Conservation (phyloP, 2,888 invertebrate genomes). For the Polydesmus complanatus region DNA sequence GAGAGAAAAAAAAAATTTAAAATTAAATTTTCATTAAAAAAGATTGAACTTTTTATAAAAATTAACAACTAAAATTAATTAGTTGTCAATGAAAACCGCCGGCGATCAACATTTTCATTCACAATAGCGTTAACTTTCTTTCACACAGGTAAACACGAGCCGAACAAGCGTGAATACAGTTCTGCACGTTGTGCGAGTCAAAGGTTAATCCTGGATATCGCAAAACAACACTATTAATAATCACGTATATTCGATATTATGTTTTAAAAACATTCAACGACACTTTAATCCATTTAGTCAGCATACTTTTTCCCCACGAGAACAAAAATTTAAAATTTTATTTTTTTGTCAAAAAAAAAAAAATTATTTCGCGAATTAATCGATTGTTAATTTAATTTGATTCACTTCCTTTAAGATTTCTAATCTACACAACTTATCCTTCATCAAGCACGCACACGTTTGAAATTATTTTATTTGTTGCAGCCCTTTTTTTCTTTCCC, state of each 20-base stretch:
- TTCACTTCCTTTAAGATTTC: no score
- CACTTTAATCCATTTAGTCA: background rate
- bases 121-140: background rate
- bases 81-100: background rate
- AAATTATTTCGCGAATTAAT: no score
- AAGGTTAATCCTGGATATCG: background rate
- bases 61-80: background rate
- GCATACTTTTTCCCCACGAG: no score
- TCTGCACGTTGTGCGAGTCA: background rate
- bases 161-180: background rate
- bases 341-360: no score
- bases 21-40: background rate
- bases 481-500: constrained; percentile 8
- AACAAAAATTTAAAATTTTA: no score
- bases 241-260: background rate
- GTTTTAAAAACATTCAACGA: background rate
- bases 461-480: constrained; percentile 13
- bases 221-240: no score
- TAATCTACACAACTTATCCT: background rate
- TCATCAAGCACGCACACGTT: background rate
- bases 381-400: no score
- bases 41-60: background rate
- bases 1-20: background rate
- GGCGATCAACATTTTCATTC: no score
- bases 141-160: background rate